Conservation (phyloP, 2,113 vertebrate species). For the Poeciliopsis retropinna region DNA sequence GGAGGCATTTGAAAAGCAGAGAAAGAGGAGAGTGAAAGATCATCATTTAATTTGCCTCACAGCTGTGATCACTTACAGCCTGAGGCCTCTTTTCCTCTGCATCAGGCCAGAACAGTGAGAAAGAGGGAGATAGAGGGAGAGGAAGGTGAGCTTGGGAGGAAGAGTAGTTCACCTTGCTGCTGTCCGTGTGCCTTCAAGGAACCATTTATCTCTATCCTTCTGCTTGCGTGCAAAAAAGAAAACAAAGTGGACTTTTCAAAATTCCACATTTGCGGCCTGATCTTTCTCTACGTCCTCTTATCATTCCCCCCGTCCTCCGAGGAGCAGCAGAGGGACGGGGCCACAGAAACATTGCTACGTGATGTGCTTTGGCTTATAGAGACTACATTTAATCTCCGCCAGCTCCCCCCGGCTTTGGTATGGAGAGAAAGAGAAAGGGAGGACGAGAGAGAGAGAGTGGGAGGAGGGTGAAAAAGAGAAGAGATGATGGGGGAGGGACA, state of each 20-base stretch:
- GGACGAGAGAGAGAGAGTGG: conserved; percentile 54
- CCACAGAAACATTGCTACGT: conserved; percentile 88
- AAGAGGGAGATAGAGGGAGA: background rate
- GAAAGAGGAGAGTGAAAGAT: conserved; percentile 65
- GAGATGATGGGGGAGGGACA: conserved; percentile 77
- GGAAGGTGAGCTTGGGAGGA: conserved; percentile 2
- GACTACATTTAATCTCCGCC: conserved; percentile 96
- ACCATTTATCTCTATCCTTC: conserved; percentile 63
- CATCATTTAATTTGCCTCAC: conserved; percentile 82
- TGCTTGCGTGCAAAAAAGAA: conserved; percentile 34
- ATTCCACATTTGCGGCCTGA: conserved; percentile 36
- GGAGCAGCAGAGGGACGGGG: conserved; percentile 56
- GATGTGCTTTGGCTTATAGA: conserved; percentile 93
- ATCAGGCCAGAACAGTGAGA: conserved; percentile 50
- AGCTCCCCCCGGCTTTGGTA: conserved; percentile 91
- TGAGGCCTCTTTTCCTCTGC: conserved; percentile 74
- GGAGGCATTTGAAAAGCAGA: conserved; percentile 37
- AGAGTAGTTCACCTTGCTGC: conserved; percentile 61
- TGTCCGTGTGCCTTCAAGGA: conserved; percentile 59
- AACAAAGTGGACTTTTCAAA: conserved; percentile 2
- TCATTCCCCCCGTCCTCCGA: conserved; percentile 72
- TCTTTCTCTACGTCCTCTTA: conserved; percentile 47
- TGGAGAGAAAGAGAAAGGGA: conserved; percentile 81
- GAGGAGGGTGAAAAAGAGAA: conserved; percentile 56
- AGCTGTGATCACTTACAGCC: conserved; percentile 83